Evolutionary conservation across 2,888 invertebrate genomes (phyloP), one percentile per base, ranked within the genome.

Genomic region (Andrena bucephala): DNA sequence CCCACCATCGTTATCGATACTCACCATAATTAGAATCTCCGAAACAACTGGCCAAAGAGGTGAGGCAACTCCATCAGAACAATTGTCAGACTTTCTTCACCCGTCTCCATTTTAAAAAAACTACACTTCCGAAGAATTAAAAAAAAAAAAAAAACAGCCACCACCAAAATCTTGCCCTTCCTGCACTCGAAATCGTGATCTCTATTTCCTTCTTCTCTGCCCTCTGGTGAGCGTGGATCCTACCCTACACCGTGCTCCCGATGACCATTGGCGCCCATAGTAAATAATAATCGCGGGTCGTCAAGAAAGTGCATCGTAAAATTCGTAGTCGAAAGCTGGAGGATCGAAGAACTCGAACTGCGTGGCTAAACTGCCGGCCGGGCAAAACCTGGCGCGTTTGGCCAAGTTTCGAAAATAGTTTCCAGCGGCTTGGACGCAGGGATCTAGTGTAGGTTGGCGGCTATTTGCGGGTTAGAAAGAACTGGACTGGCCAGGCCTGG

Each of bases 351-450:
- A n/a, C 70, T 54, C 48, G 62, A 78, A 36, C 54, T n/a, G 29
- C 4, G 20, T 6, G 42, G 24, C 50, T 60, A 24, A 68, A 73
- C 67, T 67, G 79, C 75, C 75, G 78, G 75, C 89, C 88, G 90
- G 88, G 89, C 42, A 87, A 86, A 87, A 84, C 80, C 87, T 84
- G 87, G 69, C 82, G 83, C 77, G 78, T 79, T 84, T 82, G 88
- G 85, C 83, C 85, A 86, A 87, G 85, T 87, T 87, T 91, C 91
- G 87, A 91, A 91, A 91, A 91, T 91, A 91, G 91, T 91, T 85
- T 74, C 75, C 70, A 68, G 80, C 74, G 57, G 63, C 59, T 81
- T 87, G 82, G 83, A 66, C 66, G 85, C 84, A 83, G 81, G 81
- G 75, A 79, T 84, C 82, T 73, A 67, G 69, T 78, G 82, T 70